Evolutionary conservation across 2,113 vertebrate species (phyloP), one percentile per base, ranked within the genome.

Genomic region (Crotalus helleri): DNA sequence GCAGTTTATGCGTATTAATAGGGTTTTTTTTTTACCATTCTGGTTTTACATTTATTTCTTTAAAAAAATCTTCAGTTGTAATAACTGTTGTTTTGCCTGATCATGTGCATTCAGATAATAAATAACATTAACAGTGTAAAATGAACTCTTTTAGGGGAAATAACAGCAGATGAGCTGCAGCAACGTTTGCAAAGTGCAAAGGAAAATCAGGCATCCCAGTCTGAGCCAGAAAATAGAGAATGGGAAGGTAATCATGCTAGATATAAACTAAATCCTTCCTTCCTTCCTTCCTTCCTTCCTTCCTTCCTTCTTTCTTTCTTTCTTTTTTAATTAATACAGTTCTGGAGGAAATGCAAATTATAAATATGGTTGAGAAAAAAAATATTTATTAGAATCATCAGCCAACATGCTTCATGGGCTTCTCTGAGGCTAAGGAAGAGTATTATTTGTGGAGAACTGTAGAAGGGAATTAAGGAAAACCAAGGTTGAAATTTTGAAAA

Each of bases 121-220:
- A 91, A 91, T 91, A 88, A 87, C 64, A 53, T 26, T 92, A 49
- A 87, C 6, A 53, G 12, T 24, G 3, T 61, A 11, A 33, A 91
- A 17, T 93, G 58, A 88, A 92, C 94, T 96, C 5, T 96, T 97
- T 96, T 95, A 99, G 99, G 99, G 93, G 99, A 99, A 96, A 98
- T 99, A 96, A 99, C 99, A 90, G 98, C 99, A 57, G 98, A 99
- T 97, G 99, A 99, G 95, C 97, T 99, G 44, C 98, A 98, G 24
- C 99, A 98, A 39, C 98, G 99, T 90, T 97, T 99, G 92, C 97
- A 98, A 88, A 98, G 98, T 21, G 98, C 98, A 24, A 99, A 99
- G 95, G 98, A 99, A 91, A 97, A 97, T 1, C 95, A 99, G 91
- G 98, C 98, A 2, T 98, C 98, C 5, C 98, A 98, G 91, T 97